A percentile compares a stretch with the other conserved stretches of the same genome.
Evolutionary conservation across 2,797 vertebrate genomes (phyloP).

Genomic region (Neomorphus geoffroyi): DNA sequence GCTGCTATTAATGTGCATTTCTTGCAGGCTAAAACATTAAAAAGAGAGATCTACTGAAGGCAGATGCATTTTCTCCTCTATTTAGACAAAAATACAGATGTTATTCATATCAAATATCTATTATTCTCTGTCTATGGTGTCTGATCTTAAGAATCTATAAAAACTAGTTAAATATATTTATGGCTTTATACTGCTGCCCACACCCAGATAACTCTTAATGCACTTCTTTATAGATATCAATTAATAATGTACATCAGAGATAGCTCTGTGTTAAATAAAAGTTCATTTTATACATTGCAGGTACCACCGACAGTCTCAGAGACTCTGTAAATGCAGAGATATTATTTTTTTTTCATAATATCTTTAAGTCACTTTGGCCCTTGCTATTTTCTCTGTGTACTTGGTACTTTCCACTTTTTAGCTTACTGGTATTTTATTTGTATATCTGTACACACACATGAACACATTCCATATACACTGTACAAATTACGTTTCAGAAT

Average conservation of each 20-base stretch:
- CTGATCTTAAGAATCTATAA: conserved; percentile 1
- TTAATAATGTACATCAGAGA: conserved; percentile 25
- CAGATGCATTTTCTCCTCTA: conserved; percentile 57
- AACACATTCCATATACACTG: neutral
- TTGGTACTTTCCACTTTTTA: neutral
- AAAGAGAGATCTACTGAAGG: conserved; percentile 47
- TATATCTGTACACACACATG: neutral
- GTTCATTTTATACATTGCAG: neutral
- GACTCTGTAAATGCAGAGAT: neutral
- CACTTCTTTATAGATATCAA: conserved; percentile 17
- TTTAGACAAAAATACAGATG: conserved; percentile 59
- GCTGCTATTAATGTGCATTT: conserved; percentile 51
- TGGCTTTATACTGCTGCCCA: neutral
- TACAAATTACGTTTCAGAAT: neutral
- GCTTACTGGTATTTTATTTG: neutral
- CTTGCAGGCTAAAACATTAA: conserved; percentile 59
- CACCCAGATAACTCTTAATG: neutral
- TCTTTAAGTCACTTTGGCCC: neutral
- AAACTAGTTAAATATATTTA: conserved; percentile 5
- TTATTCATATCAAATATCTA: conserved; percentile 44
- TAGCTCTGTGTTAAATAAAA: conserved; percentile 12
- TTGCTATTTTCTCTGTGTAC: neutral
- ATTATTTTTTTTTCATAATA: neutral
- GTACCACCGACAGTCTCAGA: neutral
- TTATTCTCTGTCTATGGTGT: conserved; percentile 3